Conservation (phyloP, 2,888 invertebrate species). For the Zygaena filipendulae region DNA sequence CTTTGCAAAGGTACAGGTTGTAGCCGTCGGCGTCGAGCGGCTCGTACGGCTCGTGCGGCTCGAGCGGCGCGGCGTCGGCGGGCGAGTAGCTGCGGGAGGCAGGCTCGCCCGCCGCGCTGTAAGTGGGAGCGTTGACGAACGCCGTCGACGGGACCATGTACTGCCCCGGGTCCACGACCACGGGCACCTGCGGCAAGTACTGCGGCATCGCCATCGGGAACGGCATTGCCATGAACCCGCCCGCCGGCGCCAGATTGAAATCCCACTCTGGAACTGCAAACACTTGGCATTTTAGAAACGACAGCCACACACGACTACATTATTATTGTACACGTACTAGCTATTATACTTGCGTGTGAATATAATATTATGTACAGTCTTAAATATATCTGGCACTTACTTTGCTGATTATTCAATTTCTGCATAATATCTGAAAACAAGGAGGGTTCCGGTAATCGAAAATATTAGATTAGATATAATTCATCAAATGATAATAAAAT, state of each 20-base stretch:
- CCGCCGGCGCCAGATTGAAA: conserved; percentile 17
- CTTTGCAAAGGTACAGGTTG: conserved; percentile 44
- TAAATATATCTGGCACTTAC: too few relatives aligned
- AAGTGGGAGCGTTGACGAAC: not conserved
- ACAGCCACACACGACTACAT: not conserved
- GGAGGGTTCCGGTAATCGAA: too few relatives aligned
- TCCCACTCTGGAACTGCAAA: conserved; percentile 39
- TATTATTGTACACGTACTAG: too few relatives aligned
- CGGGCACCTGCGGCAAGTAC: too few relatives aligned
- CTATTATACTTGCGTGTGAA: too few relatives aligned
- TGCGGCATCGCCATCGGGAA: too few relatives aligned
- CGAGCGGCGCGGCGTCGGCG: conserved; percentile 8
- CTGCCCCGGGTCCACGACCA: too few relatives aligned
- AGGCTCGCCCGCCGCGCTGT: not conserved
- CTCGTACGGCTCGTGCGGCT: conserved; percentile 5
- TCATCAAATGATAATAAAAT: too few relatives aligned
- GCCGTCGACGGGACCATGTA: conserved; percentile 13
- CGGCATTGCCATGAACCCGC: conserved; percentile 1
- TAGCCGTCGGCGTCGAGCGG: conserved; percentile 19
- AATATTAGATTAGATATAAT: too few relatives aligned
- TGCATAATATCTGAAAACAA: too few relatives aligned
- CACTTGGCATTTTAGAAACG: conserved; percentile 1
- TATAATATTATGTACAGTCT: too few relatives aligned
- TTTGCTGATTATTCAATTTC: too few relatives aligned
- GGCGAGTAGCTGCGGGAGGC: conserved; percentile 16